These are phyloP conservation scores for Nasonia vitripennis DNA, from an alignment of 1,140 invertebrate genomes.

Conservation along the genomic window DNA sequence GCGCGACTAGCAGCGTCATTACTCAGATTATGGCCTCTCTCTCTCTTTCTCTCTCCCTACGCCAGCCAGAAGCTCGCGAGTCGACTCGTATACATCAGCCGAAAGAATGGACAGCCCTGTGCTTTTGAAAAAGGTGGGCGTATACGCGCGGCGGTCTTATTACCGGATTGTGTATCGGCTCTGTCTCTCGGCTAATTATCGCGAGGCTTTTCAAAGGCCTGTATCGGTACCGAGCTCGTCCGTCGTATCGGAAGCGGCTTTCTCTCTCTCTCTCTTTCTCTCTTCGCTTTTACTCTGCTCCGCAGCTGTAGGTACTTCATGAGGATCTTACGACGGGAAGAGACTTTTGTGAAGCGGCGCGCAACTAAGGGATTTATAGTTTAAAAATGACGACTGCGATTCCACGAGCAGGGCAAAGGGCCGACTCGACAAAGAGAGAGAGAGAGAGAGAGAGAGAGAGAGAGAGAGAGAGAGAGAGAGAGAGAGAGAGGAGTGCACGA, in stretches of 20 bases:
- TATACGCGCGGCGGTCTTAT: background rate
- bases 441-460: too few relatives aligned
- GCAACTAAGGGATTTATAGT: background rate
- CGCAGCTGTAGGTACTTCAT: background rate
- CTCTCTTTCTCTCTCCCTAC: too few relatives aligned
- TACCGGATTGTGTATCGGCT: background rate
- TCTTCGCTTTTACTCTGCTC: too few relatives aligned
- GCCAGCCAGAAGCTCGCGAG: too few relatives aligned
- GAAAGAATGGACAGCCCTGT: background rate
- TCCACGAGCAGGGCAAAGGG: background rate
- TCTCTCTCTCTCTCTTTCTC: too few relatives aligned
- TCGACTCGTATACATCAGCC: background rate
- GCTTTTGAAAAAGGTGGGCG: background rate
- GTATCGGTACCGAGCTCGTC: too few relatives aligned
- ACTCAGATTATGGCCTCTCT: conserved; percentile 18
- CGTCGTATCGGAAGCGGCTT: background rate
- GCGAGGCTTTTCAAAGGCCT: background rate
- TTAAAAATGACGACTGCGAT: background rate
- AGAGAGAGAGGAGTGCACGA: background rate
- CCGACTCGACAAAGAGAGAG: background rate
- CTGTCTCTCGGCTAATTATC: conserved; percentile 10
- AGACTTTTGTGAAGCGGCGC: background rate
- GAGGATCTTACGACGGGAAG: background rate
- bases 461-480: too few relatives aligned
- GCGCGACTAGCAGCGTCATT: conserved; percentile 19